Percentiles rank a stretch among this genome's conserved stretches.
These are phyloP conservation scores for Nomada flava DNA, from an alignment of 2,888 invertebrate genomes.

Conservation along the genomic window DNA sequence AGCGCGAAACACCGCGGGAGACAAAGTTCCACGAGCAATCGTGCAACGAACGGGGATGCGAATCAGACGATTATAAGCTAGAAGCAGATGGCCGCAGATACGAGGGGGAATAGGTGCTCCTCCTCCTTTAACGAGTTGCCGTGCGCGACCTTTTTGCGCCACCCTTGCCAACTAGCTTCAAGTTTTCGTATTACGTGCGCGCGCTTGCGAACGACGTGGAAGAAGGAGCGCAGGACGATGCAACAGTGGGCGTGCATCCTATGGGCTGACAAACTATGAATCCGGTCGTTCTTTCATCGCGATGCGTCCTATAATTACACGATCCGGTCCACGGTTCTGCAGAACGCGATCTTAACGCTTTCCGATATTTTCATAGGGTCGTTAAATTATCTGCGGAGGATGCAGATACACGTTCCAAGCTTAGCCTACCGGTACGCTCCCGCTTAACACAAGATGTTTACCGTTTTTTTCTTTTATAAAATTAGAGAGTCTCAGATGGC, in stretches of 20 bases:
- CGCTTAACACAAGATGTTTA: no score
- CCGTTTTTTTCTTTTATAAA: no score
- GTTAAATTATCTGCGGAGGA: background rate
- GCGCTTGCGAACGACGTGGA: slow-evolving; percentile 9
- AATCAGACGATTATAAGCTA: slow-evolving; percentile 67
- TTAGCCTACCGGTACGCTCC: no score
- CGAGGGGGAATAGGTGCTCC: slow-evolving; percentile 26
- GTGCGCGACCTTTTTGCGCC: slow-evolving; percentile 57
- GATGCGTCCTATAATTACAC: slow-evolving; percentile 67
- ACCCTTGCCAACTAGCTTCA: slow-evolving; percentile 12
- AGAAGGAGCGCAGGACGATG: slow-evolving; percentile 47
- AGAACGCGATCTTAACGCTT: slow-evolving; percentile 64
- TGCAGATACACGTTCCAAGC: no score
- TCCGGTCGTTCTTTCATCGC: slow-evolving; percentile 58
- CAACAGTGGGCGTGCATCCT: slow-evolving; percentile 69
- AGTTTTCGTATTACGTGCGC: slow-evolving; percentile 46
- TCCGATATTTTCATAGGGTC: slow-evolving; percentile 52
- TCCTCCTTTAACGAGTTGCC: slow-evolving; percentile 53
- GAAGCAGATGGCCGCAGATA: slow-evolving; percentile 43
- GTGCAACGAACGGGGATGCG: slow-evolving; percentile 66
- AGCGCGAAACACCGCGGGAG: slow-evolving; percentile 29
- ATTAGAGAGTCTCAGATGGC: no score
- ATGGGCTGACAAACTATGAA: slow-evolving; percentile 71
- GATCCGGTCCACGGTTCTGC: slow-evolving; percentile 59
- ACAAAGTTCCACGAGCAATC: slow-evolving; percentile 53